Base-by-base conservation (phyloP, 1,140 invertebrate genomes). In the Bombus waltoni region DNA sequence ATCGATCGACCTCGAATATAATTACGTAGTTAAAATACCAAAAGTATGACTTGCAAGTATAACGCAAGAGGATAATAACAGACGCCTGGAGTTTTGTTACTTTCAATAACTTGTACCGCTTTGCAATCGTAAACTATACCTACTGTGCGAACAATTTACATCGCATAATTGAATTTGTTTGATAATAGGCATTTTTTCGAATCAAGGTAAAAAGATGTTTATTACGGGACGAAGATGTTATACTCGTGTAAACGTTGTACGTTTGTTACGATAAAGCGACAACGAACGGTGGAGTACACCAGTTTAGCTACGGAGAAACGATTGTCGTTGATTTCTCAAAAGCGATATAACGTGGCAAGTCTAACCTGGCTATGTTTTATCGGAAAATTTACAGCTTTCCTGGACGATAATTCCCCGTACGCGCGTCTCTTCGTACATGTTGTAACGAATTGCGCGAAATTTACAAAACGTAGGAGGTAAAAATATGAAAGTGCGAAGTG, bases 401-500 rank as follows among this genome's bases (percentile, higher is more conserved):
- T 15, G 47, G 47, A 53, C 47, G 22, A 53, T 53, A 53, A 53
- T 22, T 53, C 18, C 5, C 62, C 22, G 15, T 40, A 4, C 6
- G 25, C 62, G 5, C n/a, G 25, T 35, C 4, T 0, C 35, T 28
- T 66, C 18, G n/a, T 6, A 22, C 0, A 66, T 68, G 40, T 38
- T 68, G 77, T 42, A 68, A 79, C 25, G n/a, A 28, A 47, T 32
- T 18, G 77, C 44, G 62, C 25, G 40, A 65, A 42, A 66, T 68
- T 35, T 77, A 59, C 38, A 70, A 80, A 80, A 71, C 38, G 10
- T 62, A 5, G 40, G 15, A 57, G 38, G 38, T 71, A 72, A 57
- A 66, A 81, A 81, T 72, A 81, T 59, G 38, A 81, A 81, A 72
- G 47, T 70, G 53, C 57, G 28, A 81, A 81, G 47, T 70, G 68